Base-by-base conservation (phyloP, 2,113 vertebrate species). In the Prinia subflava region DNA sequence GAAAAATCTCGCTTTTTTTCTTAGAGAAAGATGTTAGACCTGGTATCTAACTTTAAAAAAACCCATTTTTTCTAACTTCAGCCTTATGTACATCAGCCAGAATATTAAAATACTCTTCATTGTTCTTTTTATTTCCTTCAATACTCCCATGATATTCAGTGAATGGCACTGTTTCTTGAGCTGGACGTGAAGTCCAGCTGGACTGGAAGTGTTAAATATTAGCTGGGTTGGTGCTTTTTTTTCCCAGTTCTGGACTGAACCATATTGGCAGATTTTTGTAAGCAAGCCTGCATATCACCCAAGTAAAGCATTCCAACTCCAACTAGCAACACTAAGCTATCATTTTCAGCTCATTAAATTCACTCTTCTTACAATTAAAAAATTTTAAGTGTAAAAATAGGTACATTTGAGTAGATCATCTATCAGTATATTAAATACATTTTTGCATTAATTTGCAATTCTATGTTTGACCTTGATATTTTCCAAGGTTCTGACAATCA, bases 381-480 rank as follows among this genome's bases (percentile, higher is more conserved):
- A 95, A 82, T 56, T 87, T 0, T 49, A 91, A 87, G 41, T 64
- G 25, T 60, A 94, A 96, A 97, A 91, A 91, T 89, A 96, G 87
- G 46, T 91, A 44, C 77, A 87, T 94, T 82, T 81, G 56, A 91
- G 74, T 49, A 75, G 73, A 94, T 76, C 10, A 89, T 79, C 47
- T 89, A 92, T 75, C 81, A 60, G 76, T 96, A 84, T 89, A 90
- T 89, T 94, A 95, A 91, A 75, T 30, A 30, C 7, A 82, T 79
- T 87, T 94, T 89, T 92, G 89, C 92, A 95, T 92, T 91, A 74
- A 95, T 97, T 95, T 97, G 83, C 81, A 96, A 87, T 78, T 95
- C 87, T 95, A 35, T 94, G 85, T 94, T 91, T 94, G 93, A 94
- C 93, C 87, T 95, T 95, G 89, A 57, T 95, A 79, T 95, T 91